phyloP scores from a whole-genome alignment of 2,113 vertebrate genomes.

The Pipra filicauda region DNA sequence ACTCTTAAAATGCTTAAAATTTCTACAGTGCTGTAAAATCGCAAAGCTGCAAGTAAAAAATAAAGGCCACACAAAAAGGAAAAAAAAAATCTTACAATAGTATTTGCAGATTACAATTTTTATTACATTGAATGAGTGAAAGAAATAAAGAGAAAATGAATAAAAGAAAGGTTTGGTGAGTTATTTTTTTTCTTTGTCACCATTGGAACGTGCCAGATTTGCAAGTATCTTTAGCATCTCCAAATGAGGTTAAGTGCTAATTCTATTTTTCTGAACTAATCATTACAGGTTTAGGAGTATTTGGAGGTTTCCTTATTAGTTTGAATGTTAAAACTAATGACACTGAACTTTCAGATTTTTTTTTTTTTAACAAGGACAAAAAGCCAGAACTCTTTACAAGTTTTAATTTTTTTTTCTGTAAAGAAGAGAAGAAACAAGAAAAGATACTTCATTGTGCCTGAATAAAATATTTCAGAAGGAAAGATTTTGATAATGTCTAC shows the following conservation, averaged over 20 bases:
- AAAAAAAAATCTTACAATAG: not conserved
- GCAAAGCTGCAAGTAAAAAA: not conserved
- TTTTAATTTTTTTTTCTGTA: not conserved
- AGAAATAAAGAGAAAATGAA: not conserved
- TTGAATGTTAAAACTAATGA: not conserved
- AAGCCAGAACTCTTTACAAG: rapidly evolving
- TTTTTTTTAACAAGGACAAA: not conserved
- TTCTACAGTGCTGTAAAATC: not conserved
- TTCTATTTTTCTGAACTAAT: not conserved
- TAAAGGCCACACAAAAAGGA: not conserved
- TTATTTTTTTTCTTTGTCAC: not conserved
- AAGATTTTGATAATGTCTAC: not conserved
- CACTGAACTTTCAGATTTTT: not conserved
- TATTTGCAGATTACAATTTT: not conserved
- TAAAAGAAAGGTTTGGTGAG: not conserved
- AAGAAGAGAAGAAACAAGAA: not conserved
- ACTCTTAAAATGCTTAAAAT: not conserved
- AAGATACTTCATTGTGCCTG: not conserved
- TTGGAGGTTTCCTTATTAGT: not conserved
- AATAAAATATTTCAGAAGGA: not conserved
- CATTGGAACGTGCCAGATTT: not conserved
- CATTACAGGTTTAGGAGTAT: not conserved
- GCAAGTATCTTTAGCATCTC: not conserved
- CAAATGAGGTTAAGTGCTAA: not conserved
- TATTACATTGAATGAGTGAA: not conserved